Evolutionary conservation across 2,888 invertebrate genomes (phyloP).

Genomic region (Druceiella hillmani): DNA sequence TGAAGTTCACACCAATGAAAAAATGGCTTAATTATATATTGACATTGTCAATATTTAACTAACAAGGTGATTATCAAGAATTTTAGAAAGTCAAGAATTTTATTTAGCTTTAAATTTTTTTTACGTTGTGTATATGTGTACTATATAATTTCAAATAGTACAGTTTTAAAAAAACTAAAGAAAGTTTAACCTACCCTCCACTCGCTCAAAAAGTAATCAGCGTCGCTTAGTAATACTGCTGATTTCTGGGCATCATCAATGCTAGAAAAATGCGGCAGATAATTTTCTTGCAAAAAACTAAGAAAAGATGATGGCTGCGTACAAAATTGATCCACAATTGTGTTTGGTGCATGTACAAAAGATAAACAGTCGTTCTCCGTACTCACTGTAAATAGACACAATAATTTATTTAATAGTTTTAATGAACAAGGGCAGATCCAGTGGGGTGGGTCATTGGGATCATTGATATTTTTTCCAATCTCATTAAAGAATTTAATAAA

Average conservation of each 20-base stretch:
- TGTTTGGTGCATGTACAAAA: constrained; percentile 58
- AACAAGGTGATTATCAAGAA: too few species aligned
- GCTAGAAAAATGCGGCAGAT: constrained; percentile 62
- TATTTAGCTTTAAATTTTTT: too few species aligned
- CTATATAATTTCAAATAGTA: constrained; percentile 3
- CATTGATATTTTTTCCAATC: too few species aligned
- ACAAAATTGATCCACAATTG: constrained; percentile 60
- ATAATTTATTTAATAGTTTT: background rate
- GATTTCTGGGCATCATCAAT: constrained; percentile 58
- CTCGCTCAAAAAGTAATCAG: constrained; percentile 61
- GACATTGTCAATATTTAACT: too few species aligned
- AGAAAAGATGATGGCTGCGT: constrained; percentile 62
- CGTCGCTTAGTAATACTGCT: constrained; percentile 61
- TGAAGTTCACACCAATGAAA: too few species aligned
- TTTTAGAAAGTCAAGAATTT: too few species aligned
- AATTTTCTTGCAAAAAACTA: constrained; percentile 69
- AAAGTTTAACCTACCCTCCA: constrained; percentile 61
- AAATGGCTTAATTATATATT: too few species aligned
- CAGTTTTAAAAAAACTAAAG: background rate
- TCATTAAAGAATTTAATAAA: too few species aligned
- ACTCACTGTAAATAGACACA: constrained; percentile 32
- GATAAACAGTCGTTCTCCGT: constrained; percentile 33
- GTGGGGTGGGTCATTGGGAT: background rate
- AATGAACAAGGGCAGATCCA: background rate
- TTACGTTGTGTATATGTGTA: too few species aligned